Evolutionary conservation across 1,140 invertebrate genomes (phyloP).

Genomic region (Cotesia chilonis): DNA sequence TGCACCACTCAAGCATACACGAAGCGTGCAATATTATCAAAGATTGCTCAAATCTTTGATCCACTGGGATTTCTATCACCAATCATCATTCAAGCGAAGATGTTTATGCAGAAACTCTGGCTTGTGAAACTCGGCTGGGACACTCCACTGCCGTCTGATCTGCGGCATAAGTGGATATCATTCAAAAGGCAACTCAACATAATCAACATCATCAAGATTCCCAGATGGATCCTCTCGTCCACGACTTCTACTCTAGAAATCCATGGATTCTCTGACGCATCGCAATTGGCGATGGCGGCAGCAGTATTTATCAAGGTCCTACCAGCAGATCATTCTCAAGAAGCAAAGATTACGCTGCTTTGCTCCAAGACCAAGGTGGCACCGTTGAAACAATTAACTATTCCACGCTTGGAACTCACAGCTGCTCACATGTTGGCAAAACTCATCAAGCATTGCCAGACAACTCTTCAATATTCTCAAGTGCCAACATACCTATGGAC

Average conservation of each 20-base stretch:
- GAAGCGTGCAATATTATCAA: slow-evolving; percentile 11
- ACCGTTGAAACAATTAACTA: neutral
- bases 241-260: slow-evolving; percentile 35
- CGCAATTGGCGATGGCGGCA: slow-evolving; percentile 40
- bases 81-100: slow-evolving; percentile 36
- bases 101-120: slow-evolving; percentile 41
- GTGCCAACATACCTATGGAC: slow-evolving; percentile 8
- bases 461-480: neutral
- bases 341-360: neutral
- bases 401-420: neutral
- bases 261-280: slow-evolving; percentile 47
- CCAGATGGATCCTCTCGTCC: slow-evolving; percentile 36
- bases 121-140: slow-evolving; percentile 37
- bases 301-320: slow-evolving; percentile 32
- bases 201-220: slow-evolving; percentile 36
- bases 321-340: neutral
- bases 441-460: neutral
- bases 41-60: slow-evolving; percentile 33
- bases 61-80: slow-evolving; percentile 36
- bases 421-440: neutral
- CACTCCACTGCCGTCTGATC: slow-evolving; percentile 23
- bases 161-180: slow-evolving; percentile 29
- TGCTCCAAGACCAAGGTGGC: neutral
- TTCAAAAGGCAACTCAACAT: slow-evolving; percentile 30
- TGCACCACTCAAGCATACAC: neutral